Evolutionary conservation across 2,888 invertebrate genomes (phyloP).

Genomic region (Conistra vaccinii): DNA sequence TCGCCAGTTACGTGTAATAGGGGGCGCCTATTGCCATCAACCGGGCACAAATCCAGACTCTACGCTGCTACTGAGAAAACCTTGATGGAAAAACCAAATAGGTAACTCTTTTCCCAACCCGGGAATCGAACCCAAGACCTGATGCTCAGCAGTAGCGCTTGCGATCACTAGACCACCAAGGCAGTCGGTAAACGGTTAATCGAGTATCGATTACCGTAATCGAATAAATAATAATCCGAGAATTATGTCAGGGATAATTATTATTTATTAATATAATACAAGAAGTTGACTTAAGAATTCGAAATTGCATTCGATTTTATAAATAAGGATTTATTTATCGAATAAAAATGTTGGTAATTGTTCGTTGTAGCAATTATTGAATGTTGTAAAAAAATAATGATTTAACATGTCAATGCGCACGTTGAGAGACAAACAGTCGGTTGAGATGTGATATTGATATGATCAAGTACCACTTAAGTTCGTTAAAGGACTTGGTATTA

Average conservation of each 20-base stretch:
- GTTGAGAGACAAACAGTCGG: neutral
- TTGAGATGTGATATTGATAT: constrained; percentile 44
- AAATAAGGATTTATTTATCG: constrained; percentile 48
- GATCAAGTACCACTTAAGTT: constrained; percentile 3
- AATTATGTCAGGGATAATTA: constrained; percentile 44
- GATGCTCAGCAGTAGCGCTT: no score
- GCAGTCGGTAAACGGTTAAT: constrained; percentile 4
- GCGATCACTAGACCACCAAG: no score
- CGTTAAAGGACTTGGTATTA: neutral
- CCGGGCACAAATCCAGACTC: no score
- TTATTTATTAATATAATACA: constrained; percentile 20
- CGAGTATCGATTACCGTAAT: constrained; percentile 33
- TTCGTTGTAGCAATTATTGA: constrained; percentile 35
- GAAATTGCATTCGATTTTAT: constrained; percentile 40
- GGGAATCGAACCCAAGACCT: no score
- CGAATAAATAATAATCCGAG: constrained; percentile 18
- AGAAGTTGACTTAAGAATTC: constrained; percentile 35
- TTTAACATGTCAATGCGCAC: constrained; percentile 15
- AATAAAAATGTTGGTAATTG: constrained; percentile 50
- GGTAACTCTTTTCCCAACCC: no score
- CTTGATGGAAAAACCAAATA: no score
- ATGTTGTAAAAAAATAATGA: constrained; percentile 7
- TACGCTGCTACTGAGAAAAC: no score
- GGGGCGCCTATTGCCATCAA: no score
- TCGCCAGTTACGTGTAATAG: no score